Conservation (phyloP, 2,888 invertebrate genomes). For the Ganaspis brasiliensis region DNA sequence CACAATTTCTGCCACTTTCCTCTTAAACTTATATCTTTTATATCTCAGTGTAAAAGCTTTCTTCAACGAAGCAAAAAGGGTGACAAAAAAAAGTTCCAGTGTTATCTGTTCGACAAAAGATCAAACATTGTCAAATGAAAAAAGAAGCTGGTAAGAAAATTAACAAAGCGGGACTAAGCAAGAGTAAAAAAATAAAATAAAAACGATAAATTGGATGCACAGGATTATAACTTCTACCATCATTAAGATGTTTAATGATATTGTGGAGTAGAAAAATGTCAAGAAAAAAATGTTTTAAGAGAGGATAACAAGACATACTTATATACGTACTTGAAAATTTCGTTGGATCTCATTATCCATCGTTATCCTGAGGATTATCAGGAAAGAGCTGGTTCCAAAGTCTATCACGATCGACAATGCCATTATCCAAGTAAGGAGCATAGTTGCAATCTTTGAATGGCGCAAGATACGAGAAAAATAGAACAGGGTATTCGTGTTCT, state of each 20-base stretch:
- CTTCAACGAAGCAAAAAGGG: background rate
- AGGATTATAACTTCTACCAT: no score
- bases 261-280: no score
- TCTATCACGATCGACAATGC: conserved; percentile 16
- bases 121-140: background rate
- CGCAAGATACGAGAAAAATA: conserved; percentile 13
- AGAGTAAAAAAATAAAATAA: no score
- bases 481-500: conserved; percentile 17
- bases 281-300: background rate
- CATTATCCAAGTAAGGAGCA: conserved; percentile 32
- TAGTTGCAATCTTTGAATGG: conserved; percentile 26
- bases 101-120: background rate
- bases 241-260: background rate
- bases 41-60: conserved; percentile 3
- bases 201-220: no score
- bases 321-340: background rate
- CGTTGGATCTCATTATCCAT: conserved; percentile 21
- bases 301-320: background rate
- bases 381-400: background rate
- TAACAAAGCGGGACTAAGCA: no score
- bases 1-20: background rate
- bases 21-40: background rate
- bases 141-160: no score
- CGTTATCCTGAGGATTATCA: conserved; percentile 18
- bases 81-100: no score